Base-by-base conservation (phyloP, 2,888 invertebrate genomes). In the Harpalus rubripes region DNA sequence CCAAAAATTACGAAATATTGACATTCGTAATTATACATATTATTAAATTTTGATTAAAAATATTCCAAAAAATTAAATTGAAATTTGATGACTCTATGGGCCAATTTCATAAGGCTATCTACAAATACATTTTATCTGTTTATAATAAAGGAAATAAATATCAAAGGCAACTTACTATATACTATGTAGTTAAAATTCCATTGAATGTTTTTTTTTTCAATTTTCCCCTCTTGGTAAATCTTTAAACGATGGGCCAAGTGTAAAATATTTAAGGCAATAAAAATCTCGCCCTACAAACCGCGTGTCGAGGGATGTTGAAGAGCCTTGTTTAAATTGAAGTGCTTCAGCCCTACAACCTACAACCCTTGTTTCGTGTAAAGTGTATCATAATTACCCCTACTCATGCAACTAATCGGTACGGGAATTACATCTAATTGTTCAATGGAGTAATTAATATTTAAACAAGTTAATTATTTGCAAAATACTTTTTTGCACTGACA, bases 401-500 rank as follows among this genome's bases (percentile, higher is more conserved):
- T 74, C 82, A 74, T 82, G 82, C 82, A 32, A 81, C 6, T 68
- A 82, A 74, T 82, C 74, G 74, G 32, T 82, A n/a, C n/a, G 39
- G 12, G 74, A 82, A 82, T 82, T 82, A 74, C 52, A 41, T 41
- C 22, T 59, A 82, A 74, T 82, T 59, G 63, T 65, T 56, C 76
- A 16, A 44, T 26, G 39, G 39, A 16, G 58, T 79, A 58, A 79
- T 79, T 79, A 79, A 59, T 79, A 59, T 79, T 79, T 79, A 79
- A 76, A 32, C 32, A 32, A 32, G 32, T 32, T 32, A 32, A 32
- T 32, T 32, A 32, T 32, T 32, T 32, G 32, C 32, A 32, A 32
- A 32, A n/a, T n/a, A 22, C 22, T 22, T 22, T 22, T 22, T 22
- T 3, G 22, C 22, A 22, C 22, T 22, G 3, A 22, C 3, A n/a